A percentile compares a stretch with the other conserved stretches of the same genome.
phyloP scores from a whole-genome alignment of 2,888 invertebrate species.

The Caenorhabditis afra region DNA sequence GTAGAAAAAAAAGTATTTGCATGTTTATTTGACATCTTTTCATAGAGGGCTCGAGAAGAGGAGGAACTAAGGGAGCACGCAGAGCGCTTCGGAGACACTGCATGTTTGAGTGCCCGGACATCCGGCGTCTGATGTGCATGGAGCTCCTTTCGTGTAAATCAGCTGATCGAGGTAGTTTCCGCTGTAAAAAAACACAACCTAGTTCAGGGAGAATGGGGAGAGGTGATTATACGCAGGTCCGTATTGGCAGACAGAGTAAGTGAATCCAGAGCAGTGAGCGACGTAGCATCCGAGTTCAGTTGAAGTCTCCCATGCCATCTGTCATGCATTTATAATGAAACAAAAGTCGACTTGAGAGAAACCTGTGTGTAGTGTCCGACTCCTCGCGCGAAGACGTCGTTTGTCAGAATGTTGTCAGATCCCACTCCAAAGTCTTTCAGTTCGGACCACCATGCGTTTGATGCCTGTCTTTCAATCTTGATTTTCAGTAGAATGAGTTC shows the following conservation, averaged over 20 bases:
- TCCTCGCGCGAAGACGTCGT: conserved; percentile 34
- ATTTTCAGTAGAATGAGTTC: too few species aligned
- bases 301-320: conserved; percentile 67
- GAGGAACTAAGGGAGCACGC: conserved; percentile 42
- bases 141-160: conserved; percentile 59
- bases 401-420: conserved; percentile 50
- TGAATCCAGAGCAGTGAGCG: conserved; percentile 54
- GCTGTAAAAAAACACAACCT: conserved; percentile 46
- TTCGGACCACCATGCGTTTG: conserved; percentile 65
- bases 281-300: conserved; percentile 61
- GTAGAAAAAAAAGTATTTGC: conserved; percentile 25
- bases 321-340: neutral
- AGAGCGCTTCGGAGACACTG: conserved; percentile 51
- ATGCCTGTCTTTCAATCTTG: conserved; percentile 33
- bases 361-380: conserved; percentile 65
- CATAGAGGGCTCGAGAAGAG: conserved; percentile 13
- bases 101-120: conserved; percentile 56
- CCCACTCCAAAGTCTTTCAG: conserved; percentile 64
- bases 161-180: conserved; percentile 59
- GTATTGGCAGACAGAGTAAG: conserved; percentile 63
- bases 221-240: conserved; percentile 57
- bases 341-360: neutral
- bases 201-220: too few species aligned
- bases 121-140: conserved; percentile 55
- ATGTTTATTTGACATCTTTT: conserved; percentile 47